These are phyloP conservation scores for Pandemis heparana DNA, from an alignment of 2,888 invertebrate species.

Conservation along the genomic window DNA sequence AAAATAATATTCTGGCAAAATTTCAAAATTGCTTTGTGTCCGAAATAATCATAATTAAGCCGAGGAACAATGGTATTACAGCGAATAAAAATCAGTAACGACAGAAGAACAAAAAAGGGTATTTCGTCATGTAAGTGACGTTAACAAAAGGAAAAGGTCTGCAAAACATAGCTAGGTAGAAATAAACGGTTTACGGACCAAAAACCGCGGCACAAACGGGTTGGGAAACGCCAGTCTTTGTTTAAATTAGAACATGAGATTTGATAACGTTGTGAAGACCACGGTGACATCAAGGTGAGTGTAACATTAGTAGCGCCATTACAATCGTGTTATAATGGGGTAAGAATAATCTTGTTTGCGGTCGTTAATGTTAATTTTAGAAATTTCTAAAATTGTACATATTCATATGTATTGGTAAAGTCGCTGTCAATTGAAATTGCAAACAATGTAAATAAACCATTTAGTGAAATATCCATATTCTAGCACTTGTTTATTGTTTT, in stretches of 20 bases:
- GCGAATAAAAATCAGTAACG: conserved; percentile 37
- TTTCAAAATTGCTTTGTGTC: conserved; percentile 34
- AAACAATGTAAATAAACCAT: too few species aligned
- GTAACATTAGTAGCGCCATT: not conserved
- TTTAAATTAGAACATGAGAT: conserved; percentile 9
- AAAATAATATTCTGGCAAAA: conserved; percentile 12
- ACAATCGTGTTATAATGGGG: not conserved
- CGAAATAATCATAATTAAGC: conserved; percentile 33
- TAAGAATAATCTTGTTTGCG: not conserved
- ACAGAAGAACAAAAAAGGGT: conserved; percentile 37
- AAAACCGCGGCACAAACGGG: conserved; percentile 35
- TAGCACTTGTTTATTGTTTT: too few species aligned
- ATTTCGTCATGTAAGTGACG: conserved; percentile 35
- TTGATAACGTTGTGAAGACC: conserved; percentile 21
- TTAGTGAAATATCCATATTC: too few species aligned
- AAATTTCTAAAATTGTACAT: too few species aligned
- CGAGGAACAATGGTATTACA: conserved; percentile 32
- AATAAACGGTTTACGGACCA: conserved; percentile 39
- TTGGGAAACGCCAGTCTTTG: conserved; percentile 35
- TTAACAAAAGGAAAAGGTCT: conserved; percentile 37
- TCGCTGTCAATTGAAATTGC: too few species aligned
- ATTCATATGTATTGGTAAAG: not conserved
- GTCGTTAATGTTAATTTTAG: not conserved
- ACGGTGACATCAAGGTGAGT: conserved; percentile 32
- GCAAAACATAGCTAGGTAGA: conserved; percentile 33